Evolutionary conservation across 2,113 vertebrate species (phyloP).

Genomic region (Boleophthalmus pectinirostris): DNA sequence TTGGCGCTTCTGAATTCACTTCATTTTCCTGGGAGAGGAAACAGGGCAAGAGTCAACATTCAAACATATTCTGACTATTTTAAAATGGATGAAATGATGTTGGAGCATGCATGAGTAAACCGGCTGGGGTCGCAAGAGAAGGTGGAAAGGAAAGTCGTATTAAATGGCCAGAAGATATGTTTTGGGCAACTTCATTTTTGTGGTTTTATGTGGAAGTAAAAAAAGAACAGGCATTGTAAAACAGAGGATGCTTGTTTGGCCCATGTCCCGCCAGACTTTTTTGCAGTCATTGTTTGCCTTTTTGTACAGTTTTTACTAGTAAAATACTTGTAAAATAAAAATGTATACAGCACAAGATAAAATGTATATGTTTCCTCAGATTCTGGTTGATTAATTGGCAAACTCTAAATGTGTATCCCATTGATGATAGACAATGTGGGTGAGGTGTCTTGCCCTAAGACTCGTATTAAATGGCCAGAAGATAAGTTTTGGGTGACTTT

Average conservation of each 20-base stretch:
- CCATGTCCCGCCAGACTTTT: too few species aligned
- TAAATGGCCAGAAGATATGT: conserved; percentile 19
- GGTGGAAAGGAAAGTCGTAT: conserved; percentile 11
- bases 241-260: too few species aligned
- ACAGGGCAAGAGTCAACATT: neutral
- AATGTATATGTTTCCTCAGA: neutral
- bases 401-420: too few species aligned
- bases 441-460: too few species aligned
- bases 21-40: neutral
- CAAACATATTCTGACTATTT: conserved; percentile 9
- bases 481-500: neutral
- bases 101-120: conserved; percentile 35
- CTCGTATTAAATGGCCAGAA: conserved; percentile 15
- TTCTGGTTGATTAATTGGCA: too few species aligned
- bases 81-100: conserved; percentile 23
- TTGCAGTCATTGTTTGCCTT: too few species aligned
- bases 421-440: too few species aligned
- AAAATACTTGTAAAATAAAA: too few species aligned
- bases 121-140: conserved; percentile 27
- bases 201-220: too few species aligned
- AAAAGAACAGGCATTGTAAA: too few species aligned
- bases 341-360: neutral
- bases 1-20: neutral
- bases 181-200: neutral
- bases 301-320: too few species aligned